Conservation (phyloP, 2,113 vertebrate genomes). For the Equus przewalskii region DNA sequence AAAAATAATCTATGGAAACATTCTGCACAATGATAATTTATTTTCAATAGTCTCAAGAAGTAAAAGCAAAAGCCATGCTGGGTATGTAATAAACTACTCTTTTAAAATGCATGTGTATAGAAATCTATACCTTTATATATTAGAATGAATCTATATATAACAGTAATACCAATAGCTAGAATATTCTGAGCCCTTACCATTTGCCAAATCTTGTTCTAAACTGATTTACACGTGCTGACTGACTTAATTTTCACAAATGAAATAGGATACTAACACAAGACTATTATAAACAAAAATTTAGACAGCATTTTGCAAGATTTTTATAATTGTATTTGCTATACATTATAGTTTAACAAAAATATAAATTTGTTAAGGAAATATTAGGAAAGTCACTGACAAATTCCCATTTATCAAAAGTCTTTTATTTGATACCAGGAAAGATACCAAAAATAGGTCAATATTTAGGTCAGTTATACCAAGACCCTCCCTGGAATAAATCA, state of each 20-base stretch:
- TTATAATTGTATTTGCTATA: constrained; percentile 14
- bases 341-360: background rate
- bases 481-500: constrained; percentile 84
- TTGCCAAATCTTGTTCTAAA: constrained; percentile 18
- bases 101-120: background rate
- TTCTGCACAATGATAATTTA: background rate
- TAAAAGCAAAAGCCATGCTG: background rate
- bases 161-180: background rate
- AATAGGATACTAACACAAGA: background rate
- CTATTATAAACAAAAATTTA: background rate
- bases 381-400: constrained; percentile 27
- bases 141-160: background rate
- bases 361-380: constrained; percentile 53
- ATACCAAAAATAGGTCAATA: constrained; percentile 84
- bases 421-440: constrained; percentile 65
- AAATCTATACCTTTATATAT: background rate
- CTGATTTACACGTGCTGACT: background rate
- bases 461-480: constrained; percentile 84
- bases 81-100: background rate
- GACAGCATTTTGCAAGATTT: background rate
- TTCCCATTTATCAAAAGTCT: constrained; percentile 52
- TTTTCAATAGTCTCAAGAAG: background rate
- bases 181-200: background rate
- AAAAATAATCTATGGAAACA: background rate
- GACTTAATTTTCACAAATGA: background rate